Evolutionary conservation across 2,888 invertebrate species (phyloP), one percentile per base, ranked within the genome.

Genomic region (Conistra vaccinii): DNA sequence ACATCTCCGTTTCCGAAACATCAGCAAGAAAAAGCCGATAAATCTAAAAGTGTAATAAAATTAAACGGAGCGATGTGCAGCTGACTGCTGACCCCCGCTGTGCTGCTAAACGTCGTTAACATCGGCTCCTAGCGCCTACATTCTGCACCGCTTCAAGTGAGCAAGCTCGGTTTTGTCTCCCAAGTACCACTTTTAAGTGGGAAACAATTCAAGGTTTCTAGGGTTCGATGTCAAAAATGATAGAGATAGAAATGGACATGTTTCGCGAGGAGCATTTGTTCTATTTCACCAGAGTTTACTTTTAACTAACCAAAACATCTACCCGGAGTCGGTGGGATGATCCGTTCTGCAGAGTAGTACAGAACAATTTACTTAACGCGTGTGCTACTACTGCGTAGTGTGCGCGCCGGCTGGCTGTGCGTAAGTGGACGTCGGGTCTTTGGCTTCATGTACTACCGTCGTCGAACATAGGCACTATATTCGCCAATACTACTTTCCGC

Each of bases 21-120:
- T 66, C 26, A 72, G 62, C 39, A 75, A 63, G 55, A 72, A 63
- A 65, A 71, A 58, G 58, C 26, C 32, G 60, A 62, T 60, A 57
- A n/a, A n/a, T 57, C 45, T 14, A 74, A 76, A 78, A 73, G 65
- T 69, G 74, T 67, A 75, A 83, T 83, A 72, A 73, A 83, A 76
- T 80, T 62, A 73, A 78, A 76, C 73, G 72, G 69, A 73, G 67
- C 57, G 69, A 48, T 57, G 42, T 51, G 73, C 66, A 73, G 65
- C 63, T 61, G 61, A 70, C 76, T 76, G 60, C 35, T 60, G 58
- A 26, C 73, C 76, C 83, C 83, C 63, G 77, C 75, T 71, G 81
- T n/a, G 85, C 71, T 32, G 66, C 84, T 88, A 89, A 90, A 87
- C 78, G 85, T 78, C 78, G 83, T 87, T 87, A 88, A 87, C 85